Evolutionary conservation across 2,113 vertebrate species (phyloP).

Genomic region (Malurus alboscapulatus): DNA sequence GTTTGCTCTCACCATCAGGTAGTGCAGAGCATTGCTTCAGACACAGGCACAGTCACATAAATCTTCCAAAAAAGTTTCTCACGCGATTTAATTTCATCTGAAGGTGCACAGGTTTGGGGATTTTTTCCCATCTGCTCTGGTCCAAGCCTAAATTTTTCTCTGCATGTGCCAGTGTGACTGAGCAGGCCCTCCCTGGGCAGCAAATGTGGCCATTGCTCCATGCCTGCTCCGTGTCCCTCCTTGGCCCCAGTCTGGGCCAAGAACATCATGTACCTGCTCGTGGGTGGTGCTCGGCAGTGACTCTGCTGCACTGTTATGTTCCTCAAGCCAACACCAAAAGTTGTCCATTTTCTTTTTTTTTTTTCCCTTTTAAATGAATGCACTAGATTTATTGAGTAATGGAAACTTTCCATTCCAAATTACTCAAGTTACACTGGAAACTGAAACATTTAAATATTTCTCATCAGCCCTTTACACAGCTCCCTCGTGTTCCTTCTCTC

Average conservation of each 20-base stretch:
- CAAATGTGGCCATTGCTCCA: neutral
- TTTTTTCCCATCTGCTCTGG: neutral
- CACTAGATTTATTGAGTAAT: slow-evolving; percentile 45
- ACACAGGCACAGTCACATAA: neutral
- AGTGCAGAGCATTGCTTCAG: neutral
- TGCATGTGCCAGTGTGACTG: neutral
- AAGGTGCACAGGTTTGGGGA: accelerated
- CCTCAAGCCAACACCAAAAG: neutral
- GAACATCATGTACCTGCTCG: slow-evolving; percentile 45
- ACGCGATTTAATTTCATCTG: neutral
- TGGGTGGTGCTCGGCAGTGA: neutral
- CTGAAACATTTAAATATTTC: slow-evolving; percentile 28
- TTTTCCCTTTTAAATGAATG: neutral
- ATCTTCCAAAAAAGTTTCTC: neutral
- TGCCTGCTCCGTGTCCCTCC: neutral
- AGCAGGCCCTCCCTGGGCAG: neutral
- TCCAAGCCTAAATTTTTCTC: neutral
- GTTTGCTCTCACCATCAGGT: neutral
- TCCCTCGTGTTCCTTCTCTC: neutral
- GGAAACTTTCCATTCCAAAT: slow-evolving; percentile 50
- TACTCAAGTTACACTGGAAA: slow-evolving; percentile 6
- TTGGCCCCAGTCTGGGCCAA: neutral
- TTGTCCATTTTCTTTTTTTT: neutral
- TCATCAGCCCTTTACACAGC: neutral
- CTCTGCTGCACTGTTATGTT: neutral